Evolutionary conservation across 2,888 invertebrate species (phyloP).

Genomic region (Drosophila anceps): DNA sequence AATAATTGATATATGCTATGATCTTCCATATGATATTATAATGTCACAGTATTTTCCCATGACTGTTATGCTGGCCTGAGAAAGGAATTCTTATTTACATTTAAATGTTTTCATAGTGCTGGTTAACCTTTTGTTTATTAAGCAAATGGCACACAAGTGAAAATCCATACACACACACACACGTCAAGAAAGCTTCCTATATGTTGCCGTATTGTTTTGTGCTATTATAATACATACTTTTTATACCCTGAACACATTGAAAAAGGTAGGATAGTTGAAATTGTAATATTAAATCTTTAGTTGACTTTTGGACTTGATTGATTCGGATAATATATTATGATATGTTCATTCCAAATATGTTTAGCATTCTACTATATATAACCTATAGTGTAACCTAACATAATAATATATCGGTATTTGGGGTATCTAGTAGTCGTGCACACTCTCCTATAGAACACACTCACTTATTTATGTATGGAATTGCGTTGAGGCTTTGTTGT

Average conservation of each 20-base stretch:
- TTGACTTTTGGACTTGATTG: too few species aligned
- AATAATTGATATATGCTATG: not conserved
- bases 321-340: too few species aligned
- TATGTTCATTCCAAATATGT: too few species aligned
- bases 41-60: conserved; percentile 16
- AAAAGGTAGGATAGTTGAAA: too few species aligned
- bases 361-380: not conserved
- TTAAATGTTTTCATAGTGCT: conserved; percentile 68
- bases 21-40: too few species aligned
- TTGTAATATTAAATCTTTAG: too few species aligned
- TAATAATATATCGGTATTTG: too few species aligned
- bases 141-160: conserved; percentile 19
- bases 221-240: conserved; percentile 3
- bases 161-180: not conserved
- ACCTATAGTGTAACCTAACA: too few species aligned
- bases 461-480: conserved; percentile 28
- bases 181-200: conserved; percentile 18
- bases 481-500: conserved; percentile 32
- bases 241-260: not conserved
- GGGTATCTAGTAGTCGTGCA: not conserved
- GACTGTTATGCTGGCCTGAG: too few species aligned
- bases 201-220: conserved; percentile 39
- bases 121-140: conserved; percentile 72
- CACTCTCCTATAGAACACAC: not conserved
- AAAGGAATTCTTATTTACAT: conserved; percentile 73